These are phyloP conservation scores for Hestina assimilis DNA, from an alignment of 1,140 invertebrate species.

Conservation along the genomic window DNA sequence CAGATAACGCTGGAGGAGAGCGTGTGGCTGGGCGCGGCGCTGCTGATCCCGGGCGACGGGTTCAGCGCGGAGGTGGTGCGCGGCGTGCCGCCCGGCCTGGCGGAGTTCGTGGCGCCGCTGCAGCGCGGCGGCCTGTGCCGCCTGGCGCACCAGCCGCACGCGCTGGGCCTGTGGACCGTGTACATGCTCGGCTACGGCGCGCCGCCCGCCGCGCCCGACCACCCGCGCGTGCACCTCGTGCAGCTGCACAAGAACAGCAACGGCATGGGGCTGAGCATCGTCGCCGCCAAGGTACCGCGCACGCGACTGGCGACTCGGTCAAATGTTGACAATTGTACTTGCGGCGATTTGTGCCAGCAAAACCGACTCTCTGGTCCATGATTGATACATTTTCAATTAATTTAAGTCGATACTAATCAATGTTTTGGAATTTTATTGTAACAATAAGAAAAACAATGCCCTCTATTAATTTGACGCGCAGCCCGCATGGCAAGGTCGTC, in stretches of 20 bases:
- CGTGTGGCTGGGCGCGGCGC: slow-evolving; percentile 91
- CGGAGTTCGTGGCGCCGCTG: slow-evolving; percentile 94
- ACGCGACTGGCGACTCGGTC: not conserved
- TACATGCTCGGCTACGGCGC: slow-evolving; percentile 80
- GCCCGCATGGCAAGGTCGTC: too few species aligned
- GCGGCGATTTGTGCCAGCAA: too few species aligned
- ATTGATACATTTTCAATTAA: too few species aligned
- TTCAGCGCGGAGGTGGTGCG: slow-evolving; percentile 98
- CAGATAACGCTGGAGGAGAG: slow-evolving; percentile 86
- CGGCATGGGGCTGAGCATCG: slow-evolving; percentile 95
- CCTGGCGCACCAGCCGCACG: slow-evolving; percentile 92
- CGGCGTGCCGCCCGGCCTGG: slow-evolving; percentile 94
- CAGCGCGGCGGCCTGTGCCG: slow-evolving; percentile 92
- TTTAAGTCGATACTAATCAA: too few species aligned
- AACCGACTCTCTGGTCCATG: too few species aligned
- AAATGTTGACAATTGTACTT: too few species aligned
- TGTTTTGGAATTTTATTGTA: too few species aligned
- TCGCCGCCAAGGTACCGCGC: slow-evolving; percentile 89
- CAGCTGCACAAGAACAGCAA: slow-evolving; percentile 94
- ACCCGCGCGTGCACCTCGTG: slow-evolving; percentile 88
- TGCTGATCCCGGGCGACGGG: slow-evolving; percentile 97
- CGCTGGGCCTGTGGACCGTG: slow-evolving; percentile 95
- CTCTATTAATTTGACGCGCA: too few species aligned
- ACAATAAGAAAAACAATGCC: too few species aligned
- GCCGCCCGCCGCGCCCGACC: slow-evolving; percentile 53